phyloP scores from a whole-genome alignment of 2,797 vertebrate species.

The Pangasius larnaudii region DNA sequence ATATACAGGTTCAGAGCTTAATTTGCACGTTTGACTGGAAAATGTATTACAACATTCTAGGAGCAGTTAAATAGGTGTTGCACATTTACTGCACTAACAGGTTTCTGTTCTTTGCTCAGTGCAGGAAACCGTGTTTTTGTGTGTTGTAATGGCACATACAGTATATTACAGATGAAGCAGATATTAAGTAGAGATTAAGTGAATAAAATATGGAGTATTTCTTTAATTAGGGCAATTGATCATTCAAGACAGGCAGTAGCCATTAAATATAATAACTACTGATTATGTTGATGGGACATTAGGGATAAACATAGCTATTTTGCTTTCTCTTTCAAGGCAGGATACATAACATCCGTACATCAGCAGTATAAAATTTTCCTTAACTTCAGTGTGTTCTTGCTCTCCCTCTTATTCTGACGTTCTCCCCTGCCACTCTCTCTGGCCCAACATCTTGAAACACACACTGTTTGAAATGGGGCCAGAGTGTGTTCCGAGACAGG shows the following conservation, averaged over 20 bases:
- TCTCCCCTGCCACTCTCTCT: constrained; percentile 40
- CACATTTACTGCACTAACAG: background rate
- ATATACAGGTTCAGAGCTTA: background rate
- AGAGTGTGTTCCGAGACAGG: constrained; percentile 69
- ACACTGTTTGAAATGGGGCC: constrained; percentile 74
- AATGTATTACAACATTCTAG: background rate
- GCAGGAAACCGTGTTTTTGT: background rate
- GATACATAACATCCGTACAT: background rate
- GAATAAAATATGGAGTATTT: background rate
- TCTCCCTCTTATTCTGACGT: constrained; percentile 33
- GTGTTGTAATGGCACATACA: background rate
- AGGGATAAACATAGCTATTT: background rate
- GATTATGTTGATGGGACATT: background rate
- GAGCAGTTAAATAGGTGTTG: background rate
- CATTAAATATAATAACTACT: background rate
- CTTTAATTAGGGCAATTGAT: background rate
- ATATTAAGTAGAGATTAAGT: constrained; percentile 7
- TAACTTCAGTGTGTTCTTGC: constrained; percentile 12
- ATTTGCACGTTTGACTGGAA: background rate
- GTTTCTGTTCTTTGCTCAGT: background rate
- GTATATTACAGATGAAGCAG: background rate
- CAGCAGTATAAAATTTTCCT: constrained; percentile 27
- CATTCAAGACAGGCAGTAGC: background rate
- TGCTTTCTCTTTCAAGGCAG: background rate
- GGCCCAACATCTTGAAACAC: constrained; percentile 63